phyloP scores from a whole-genome alignment of 1,140 invertebrate genomes.

The Aphelinus atriplicis region DNA sequence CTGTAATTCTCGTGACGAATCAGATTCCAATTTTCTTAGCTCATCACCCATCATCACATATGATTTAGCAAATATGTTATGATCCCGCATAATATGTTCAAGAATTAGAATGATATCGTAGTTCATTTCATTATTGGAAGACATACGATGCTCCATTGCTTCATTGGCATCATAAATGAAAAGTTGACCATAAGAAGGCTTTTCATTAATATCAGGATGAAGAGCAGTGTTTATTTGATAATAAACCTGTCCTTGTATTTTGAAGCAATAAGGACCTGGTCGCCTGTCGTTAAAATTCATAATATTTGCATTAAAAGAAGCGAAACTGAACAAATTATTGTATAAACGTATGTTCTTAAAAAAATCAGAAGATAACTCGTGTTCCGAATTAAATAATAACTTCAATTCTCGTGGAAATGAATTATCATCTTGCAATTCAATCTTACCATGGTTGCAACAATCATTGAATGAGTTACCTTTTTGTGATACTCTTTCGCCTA shows the following conservation, averaged over 20 bases:
- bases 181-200: constrained; percentile 29
- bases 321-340: constrained; percentile 12
- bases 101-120: constrained; percentile 17
- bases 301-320: constrained; percentile 1
- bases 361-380: constrained; percentile 11
- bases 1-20: constrained; percentile 7
- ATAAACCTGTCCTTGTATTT: constrained; percentile 8
- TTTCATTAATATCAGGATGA: constrained; percentile 1
- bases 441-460: constrained; percentile 21
- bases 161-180: constrained; percentile 36
- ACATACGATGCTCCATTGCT: constrained; percentile 13
- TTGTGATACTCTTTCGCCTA: constrained; percentile 15
- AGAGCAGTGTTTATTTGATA: constrained; percentile 17
- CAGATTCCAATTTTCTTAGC: not conserved
- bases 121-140: constrained; percentile 12
- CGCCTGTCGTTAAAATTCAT: constrained; percentile 1
- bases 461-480: constrained; percentile 23
- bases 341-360: not conserved
- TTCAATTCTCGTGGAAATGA: not conserved
- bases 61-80: constrained; percentile 31
- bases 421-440: not conserved
- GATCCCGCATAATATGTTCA: constrained; percentile 23
- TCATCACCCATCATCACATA: constrained; percentile 22
- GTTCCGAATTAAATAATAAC: not conserved
- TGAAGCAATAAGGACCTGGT: constrained; percentile 1